Evolutionary conservation across 2,888 invertebrate species (phyloP).

Genomic region (Volucella zonaria): DNA sequence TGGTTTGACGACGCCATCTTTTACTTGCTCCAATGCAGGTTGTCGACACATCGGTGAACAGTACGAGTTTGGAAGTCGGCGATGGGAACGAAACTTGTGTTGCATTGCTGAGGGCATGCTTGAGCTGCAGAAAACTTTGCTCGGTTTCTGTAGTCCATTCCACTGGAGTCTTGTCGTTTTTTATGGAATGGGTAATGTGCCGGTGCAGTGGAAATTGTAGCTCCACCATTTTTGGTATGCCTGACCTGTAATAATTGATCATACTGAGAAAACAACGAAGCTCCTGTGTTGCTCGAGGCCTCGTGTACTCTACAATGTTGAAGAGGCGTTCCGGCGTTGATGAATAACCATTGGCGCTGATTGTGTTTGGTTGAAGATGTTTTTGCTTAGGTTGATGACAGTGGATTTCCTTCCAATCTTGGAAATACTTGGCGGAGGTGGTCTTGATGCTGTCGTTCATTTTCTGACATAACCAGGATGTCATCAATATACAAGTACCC

Average conservation of each 20-base stretch:
- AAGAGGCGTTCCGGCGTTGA: background rate
- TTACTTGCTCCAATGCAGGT: too few species aligned
- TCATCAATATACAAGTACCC: constrained; percentile 66
- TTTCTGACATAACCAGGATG: background rate
- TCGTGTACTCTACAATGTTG: background rate
- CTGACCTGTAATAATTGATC: background rate
- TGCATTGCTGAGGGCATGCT: too few species aligned
- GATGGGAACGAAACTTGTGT: too few species aligned
- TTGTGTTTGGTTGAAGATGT: background rate
- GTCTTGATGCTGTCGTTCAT: background rate
- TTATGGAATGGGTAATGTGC: too few species aligned
- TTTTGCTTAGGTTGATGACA: background rate
- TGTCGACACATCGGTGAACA: too few species aligned
- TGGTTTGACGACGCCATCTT: too few species aligned
- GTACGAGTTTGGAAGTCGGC: too few species aligned
- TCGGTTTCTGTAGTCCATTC: too few species aligned
- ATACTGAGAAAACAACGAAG: constrained; percentile 2
- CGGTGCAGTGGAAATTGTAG: background rate
- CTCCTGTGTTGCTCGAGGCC: background rate
- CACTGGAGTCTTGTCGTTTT: too few species aligned
- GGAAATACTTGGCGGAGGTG: constrained; percentile 2
- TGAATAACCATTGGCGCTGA: background rate
- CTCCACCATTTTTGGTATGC: background rate
- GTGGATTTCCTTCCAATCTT: background rate
- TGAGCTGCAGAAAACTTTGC: too few species aligned